phyloP scores from a whole-genome alignment of 2,797 vertebrate genomes.

The Sebastes cheni region DNA sequence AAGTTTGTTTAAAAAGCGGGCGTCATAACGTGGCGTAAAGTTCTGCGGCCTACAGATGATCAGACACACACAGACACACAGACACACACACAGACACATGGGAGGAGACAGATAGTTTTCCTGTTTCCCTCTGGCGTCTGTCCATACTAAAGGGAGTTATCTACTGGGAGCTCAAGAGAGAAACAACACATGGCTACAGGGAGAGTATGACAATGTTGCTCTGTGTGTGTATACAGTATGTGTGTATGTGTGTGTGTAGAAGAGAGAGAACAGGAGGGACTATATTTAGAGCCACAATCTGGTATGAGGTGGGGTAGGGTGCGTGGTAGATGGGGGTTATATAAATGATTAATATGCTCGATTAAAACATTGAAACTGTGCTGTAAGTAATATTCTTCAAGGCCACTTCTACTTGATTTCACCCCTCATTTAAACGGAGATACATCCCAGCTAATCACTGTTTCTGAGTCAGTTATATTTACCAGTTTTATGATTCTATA shows the following conservation, averaged over 20 bases:
- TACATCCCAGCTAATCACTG: constrained; percentile 24
- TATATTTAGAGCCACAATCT: constrained; percentile 64
- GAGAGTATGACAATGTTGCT: background rate
- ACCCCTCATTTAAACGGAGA: constrained; percentile 6
- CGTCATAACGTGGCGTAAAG: constrained; percentile 14
- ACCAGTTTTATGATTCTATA: background rate
- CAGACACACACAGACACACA: background rate
- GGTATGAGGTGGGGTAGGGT: constrained; percentile 38
- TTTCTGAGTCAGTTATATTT: constrained; percentile 16
- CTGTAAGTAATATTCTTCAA: constrained; percentile 50
- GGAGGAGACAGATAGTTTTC: background rate
- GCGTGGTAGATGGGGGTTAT: constrained; percentile 29
- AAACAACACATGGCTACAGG: constrained; percentile 21
- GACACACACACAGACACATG: background rate
- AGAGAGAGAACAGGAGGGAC: constrained; percentile 24
- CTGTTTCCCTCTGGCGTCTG: constrained; percentile 39
- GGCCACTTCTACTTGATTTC: constrained; percentile 29
- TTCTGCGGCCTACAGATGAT: constrained; percentile 25
- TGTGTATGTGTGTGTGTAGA: background rate
- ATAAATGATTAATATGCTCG: constrained; percentile 71
- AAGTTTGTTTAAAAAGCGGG: constrained; percentile 58
- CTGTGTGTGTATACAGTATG: background rate
- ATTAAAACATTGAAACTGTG: constrained; percentile 57
- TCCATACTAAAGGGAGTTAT: constrained; percentile 36
- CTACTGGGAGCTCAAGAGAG: constrained; percentile 20